Evolutionary conservation across 2,888 invertebrate species (phyloP), one percentile per base, ranked within the genome.

Genomic region (Agrypnus murinus): DNA sequence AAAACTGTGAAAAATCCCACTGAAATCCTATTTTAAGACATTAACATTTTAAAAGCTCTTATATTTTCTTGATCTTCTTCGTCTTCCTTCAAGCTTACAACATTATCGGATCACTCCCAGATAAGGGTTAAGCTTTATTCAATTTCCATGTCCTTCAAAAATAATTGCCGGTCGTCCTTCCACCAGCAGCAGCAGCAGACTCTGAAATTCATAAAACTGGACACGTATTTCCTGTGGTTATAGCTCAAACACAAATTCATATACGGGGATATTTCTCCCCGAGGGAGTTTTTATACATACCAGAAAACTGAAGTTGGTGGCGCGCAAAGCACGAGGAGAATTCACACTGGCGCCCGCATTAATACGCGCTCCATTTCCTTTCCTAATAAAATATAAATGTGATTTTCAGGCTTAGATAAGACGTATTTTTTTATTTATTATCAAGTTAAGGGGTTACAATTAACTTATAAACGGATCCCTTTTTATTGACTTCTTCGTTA

Each of bases 321-420:
- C 34, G 57, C 46, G 65, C 48, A 17, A 66, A 59, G 58, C 65
- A 48, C 45, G 59, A 48, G n/a, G 58, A 34, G 65, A 66, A 66
- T 66, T 59, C 48, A 40, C 65, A 40, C 58, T 66, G 65, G 58
- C 65, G 58, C 58, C 50, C 65, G 58, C 59, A 57, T 66, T 66
- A 66, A 59, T 59, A 66, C 65, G 36, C 38, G 57, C 65, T 19
- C 59, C 65, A 66, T 58, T 66, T 66, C 65, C 65, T 66, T 59
- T 59, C 46, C 65, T 66, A 59, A 66, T 66, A 66, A 66, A 66
- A 66, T 66, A 66, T 59, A 66, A 66, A 66, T 66, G 65, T 66
- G 65, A 66, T 66, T 59, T 66, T 58, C 65, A 34, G 48, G 46
- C 59, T 58, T 66, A 66, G 65, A 66, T 66, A 48, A 66, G 46